Evolutionary conservation across 2,113 vertebrate species (phyloP), one percentile per base, ranked within the genome.

Genomic region (Toxostoma redivivum): DNA sequence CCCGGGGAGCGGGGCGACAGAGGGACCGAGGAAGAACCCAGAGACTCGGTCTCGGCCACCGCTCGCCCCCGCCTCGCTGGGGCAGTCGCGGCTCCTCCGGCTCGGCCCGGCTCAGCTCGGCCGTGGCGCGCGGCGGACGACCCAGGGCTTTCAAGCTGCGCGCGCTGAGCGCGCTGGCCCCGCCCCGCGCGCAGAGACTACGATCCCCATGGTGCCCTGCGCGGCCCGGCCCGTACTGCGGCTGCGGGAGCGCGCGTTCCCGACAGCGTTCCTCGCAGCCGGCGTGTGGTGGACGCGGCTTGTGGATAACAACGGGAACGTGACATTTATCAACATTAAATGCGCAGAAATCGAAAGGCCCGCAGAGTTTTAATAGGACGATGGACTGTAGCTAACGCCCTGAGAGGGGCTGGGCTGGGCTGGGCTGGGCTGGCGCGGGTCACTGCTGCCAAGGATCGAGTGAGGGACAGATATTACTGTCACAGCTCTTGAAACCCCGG

Each of bases 111-210:
- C 64, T 31, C 86, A 1, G 8, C 61, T 28, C 42, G 0, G 23
- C 31, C 31, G 12, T 15, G 0, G 27, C 51, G 13, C 78, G 35
- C 4, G 62, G 27, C 33, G 11, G 61, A 19, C 27, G 24, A 18
- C 50, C 5, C 50, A 2, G 13, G 3, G 17, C 35, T 88, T 97
- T 97, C 88, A 92, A 97, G 92, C 58, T 47, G 88, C 96, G 90
- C 97, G 97, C 97, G 93, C 94, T 67, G 16, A 12, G n/a, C 2
- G 11, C 28, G 1, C 2, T 28, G 13, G 74, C 92, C 62, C 84
- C 86, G 78, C 94, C 92, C 72, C 71, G 11, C 1, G 3, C 2
- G 6, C 3, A 2, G 2, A 1, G 17, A 88, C 91, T 77, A 58
- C 90, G 12, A 15, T 10, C 3, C 73, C 95, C 96, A 58, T 81